Evolutionary conservation across 2,888 invertebrate species (phyloP).

Genomic region (Heliconius aoede): DNA sequence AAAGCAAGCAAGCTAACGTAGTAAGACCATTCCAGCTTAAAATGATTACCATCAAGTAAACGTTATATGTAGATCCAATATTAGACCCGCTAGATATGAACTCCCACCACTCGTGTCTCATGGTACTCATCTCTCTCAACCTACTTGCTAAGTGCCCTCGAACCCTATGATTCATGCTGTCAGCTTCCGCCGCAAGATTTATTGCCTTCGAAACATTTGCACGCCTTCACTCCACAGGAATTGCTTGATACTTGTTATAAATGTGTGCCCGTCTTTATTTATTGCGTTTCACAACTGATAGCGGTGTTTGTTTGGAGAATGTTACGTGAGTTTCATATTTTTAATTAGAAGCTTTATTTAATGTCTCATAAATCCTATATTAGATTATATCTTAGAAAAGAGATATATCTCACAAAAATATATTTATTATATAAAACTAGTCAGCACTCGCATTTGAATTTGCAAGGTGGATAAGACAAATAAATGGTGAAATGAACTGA

Average conservation of each 20-base stretch:
- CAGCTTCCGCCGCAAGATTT: constrained; percentile 50
- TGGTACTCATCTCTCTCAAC: constrained; percentile 41
- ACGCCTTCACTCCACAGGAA: constrained; percentile 45
- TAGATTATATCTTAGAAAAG: too few species aligned
- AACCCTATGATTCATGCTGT: constrained; percentile 51
- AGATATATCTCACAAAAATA: too few species aligned
- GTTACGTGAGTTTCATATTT: not conserved
- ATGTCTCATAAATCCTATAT: too few species aligned
- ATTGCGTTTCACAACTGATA: constrained; percentile 31
- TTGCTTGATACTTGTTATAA: constrained; percentile 46
- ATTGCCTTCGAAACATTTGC: constrained; percentile 52
- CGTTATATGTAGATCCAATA: constrained; percentile 29
- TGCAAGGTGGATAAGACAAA: too few species aligned
- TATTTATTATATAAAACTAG: too few species aligned
- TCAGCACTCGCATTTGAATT: too few species aligned
- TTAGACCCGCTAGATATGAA: constrained; percentile 32
- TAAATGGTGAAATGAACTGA: too few species aligned
- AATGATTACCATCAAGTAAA: not conserved
- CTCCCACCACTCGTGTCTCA: constrained; percentile 24
- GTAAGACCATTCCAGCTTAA: not conserved
- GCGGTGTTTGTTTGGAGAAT: constrained; percentile 26
- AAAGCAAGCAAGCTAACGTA: too few species aligned
- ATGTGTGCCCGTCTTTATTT: constrained; percentile 44
- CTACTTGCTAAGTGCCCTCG: constrained; percentile 44
- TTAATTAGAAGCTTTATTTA: not conserved